Evolutionary conservation across 2,113 vertebrate species (phyloP).

Genomic region (Phylloscopus trochilus): DNA sequence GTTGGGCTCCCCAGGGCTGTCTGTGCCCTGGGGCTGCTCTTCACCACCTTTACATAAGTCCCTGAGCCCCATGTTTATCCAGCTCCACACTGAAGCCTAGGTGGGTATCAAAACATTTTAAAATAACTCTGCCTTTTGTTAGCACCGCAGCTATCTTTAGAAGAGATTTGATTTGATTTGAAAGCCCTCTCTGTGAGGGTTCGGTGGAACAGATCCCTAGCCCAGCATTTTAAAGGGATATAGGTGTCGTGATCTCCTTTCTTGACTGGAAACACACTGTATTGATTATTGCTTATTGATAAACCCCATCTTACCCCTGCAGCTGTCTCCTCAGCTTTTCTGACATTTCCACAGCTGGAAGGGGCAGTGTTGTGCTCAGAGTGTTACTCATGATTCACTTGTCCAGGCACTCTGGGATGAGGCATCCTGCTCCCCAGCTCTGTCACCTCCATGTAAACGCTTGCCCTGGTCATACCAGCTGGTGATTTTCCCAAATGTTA

Average conservation of each 20-base stretch:
- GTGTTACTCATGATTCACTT: not conserved
- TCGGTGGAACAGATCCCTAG: not conserved
- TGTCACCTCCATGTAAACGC: not conserved
- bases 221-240: not conserved
- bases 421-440: not conserved
- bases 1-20: accelerated
- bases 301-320: not conserved
- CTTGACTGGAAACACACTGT: not conserved
- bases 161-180: not conserved
- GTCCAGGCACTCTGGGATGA: not conserved
- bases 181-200: not conserved
- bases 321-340: accelerated
- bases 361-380: not conserved
- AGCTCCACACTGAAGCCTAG: not conserved
- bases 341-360: not conserved
- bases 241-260: not conserved
- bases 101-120: not conserved
- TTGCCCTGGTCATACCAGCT: too few species aligned
- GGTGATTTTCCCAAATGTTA: not conserved
- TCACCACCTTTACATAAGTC: not conserved
- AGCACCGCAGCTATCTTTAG: constrained; percentile 3
- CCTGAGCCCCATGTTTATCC: not conserved
- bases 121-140: constrained; percentile 31
- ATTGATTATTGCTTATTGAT: not conserved
- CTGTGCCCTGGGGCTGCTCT: not conserved